Evolutionary conservation across 2,888 invertebrate species (phyloP).

Genomic region (Caenorhabditis imperialis): DNA sequence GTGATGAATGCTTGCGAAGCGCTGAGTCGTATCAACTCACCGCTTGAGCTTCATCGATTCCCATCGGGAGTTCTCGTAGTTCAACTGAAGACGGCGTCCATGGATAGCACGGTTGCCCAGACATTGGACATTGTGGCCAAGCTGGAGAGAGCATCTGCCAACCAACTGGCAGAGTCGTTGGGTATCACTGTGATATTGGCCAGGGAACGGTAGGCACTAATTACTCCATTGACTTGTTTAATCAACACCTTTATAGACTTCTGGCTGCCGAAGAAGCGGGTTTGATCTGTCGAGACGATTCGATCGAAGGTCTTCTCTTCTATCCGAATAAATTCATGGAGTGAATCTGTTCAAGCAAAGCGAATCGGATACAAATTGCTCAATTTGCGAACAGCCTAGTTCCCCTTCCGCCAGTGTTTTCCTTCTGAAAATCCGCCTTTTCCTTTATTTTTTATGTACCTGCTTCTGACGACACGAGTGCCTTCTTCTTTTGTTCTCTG

Average conservation of each 20-base stretch:
- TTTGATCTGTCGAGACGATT: slow-evolving; percentile 92
- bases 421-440: too few relatives aligned
- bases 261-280: slow-evolving; percentile 90
- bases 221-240: not conserved
- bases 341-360: not conserved
- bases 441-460: slow-evolving; percentile 35
- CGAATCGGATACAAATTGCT: too few relatives aligned
- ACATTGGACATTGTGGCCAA: slow-evolving; percentile 79
- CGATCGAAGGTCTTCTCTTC: slow-evolving; percentile 93
- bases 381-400: too few relatives aligned
- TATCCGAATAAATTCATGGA: slow-evolving; percentile 88
- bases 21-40: slow-evolving; percentile 78
- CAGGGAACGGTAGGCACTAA: slow-evolving; percentile 83
- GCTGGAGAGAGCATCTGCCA: slow-evolving; percentile 84
- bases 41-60: slow-evolving; percentile 85
- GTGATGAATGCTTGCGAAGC: slow-evolving; percentile 88
- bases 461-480: slow-evolving; percentile 49
- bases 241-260: slow-evolving; percentile 81
- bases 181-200: slow-evolving; percentile 91
- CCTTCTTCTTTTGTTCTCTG: slow-evolving; percentile 13
- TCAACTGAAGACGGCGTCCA: slow-evolving; percentile 84
- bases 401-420: too few relatives aligned
- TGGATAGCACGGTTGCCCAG: slow-evolving; percentile 79
- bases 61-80: slow-evolving; percentile 96
- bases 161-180: slow-evolving; percentile 88